Conservation (phyloP, 2,888 invertebrate genomes). For the Sceliomorpha sp. region DNA sequence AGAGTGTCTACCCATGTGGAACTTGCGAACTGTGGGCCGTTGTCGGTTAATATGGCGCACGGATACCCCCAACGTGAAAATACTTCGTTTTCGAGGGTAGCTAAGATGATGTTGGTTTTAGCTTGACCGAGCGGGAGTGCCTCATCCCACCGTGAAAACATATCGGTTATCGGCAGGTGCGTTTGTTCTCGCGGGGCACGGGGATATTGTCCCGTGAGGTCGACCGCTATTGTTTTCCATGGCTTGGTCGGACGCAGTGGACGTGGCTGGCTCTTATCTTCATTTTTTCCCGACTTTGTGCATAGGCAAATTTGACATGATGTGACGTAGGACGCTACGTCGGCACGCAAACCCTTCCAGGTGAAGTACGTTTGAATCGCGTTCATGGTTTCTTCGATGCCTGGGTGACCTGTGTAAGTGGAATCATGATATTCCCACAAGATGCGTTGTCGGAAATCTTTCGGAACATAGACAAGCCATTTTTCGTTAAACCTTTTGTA, state of each 20-base stretch:
- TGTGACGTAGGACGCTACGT: background rate
- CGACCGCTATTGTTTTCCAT: constrained; percentile 7
- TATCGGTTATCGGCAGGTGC: constrained; percentile 51
- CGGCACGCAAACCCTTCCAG: background rate
- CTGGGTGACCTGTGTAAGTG: constrained; percentile 30
- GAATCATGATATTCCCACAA: constrained; percentile 24
- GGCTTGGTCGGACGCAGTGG: background rate
- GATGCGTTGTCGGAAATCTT: constrained; percentile 7
- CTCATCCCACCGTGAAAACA: constrained; percentile 58
- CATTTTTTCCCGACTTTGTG: no score
- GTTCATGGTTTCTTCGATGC: constrained; percentile 49
- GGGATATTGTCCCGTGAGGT: constrained; percentile 5
- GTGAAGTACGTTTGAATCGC: constrained; percentile 1
- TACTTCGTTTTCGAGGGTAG: no score
- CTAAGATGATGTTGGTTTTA: constrained; percentile 27
- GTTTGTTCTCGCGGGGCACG: constrained; percentile 1
- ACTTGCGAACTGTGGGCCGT: no score
- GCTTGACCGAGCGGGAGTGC: constrained; percentile 41
- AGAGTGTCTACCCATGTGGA: background rate
- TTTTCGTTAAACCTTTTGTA: constrained; percentile 1
- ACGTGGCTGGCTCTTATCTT: no score
- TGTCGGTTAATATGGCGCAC: no score
- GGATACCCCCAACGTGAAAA: no score
- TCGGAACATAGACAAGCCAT: constrained; percentile 15
- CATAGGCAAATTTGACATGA: no score